phyloP scores from a whole-genome alignment of 2,113 vertebrate species.

The Nesoenas mayeri region DNA sequence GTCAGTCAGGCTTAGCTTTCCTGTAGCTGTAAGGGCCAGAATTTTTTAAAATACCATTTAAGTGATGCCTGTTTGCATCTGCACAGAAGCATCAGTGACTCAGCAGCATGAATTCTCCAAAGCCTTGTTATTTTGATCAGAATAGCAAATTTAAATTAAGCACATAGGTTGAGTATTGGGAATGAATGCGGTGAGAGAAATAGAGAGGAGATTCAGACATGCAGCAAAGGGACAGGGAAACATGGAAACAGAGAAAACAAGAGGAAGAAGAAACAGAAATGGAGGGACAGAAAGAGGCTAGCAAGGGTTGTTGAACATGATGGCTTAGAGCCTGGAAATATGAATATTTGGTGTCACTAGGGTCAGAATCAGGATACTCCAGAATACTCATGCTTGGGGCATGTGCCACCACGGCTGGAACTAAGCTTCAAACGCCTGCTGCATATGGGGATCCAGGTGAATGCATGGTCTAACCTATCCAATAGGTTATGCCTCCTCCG shows the following conservation, averaged over 20 bases:
- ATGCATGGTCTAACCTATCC: background rate
- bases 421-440: background rate
- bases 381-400: background rate
- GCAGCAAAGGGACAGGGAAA: background rate
- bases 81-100: constrained; percentile 43
- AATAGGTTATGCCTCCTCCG: too few relatives aligned
- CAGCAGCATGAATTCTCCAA: constrained; percentile 41
- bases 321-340: background rate
- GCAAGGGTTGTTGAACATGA: background rate
- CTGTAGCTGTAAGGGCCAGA: background rate
- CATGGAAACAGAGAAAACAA: background rate
- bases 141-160: constrained; percentile 45
- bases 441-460: background rate
- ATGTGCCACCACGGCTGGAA: background rate
- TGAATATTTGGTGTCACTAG: background rate
- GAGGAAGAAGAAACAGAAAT: background rate
- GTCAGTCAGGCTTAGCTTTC: constrained; percentile 32
- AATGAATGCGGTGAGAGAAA: background rate
- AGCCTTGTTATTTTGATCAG: constrained; percentile 44
- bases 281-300: background rate
- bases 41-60: constrained; percentile 56
- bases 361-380: background rate
- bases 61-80: constrained; percentile 42
- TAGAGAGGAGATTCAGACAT: background rate
- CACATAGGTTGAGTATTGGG: background rate